Evolutionary conservation across 37 sponge, comb jelly and placozoan genomes (phyloP), one percentile per base, ranked within the genome.

Genomic region (Axinella damicornis): DNA sequence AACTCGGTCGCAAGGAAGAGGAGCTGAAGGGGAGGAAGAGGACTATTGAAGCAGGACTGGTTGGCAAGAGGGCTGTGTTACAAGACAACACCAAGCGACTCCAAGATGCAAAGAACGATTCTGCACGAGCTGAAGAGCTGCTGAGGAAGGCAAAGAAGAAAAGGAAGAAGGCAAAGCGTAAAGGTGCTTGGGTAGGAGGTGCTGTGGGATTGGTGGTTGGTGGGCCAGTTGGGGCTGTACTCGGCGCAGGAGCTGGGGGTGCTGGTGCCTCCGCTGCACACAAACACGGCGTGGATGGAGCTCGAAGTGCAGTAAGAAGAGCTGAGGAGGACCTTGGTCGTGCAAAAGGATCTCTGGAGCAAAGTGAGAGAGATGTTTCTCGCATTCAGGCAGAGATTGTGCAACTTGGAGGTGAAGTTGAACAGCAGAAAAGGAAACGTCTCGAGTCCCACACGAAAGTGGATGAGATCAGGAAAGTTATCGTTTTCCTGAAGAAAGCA

Each of bases 131-230:
- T 33, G 74, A 83, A 54, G 17, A 13, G 2, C 54, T n/a, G 16
- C 53, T 37, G 62, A 9, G 9, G 4, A 46, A 46, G 9, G 46
- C 46, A 46, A 9, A 46, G 9, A 9, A 41, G 0, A 74, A 83
- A 34, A 74, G 74, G 18, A 56, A 34, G 33, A 56, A 55, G 32
- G 20, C 63, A 9, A 22, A 25, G 34, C 28, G 59, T 2, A 6
- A 28, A 1, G 80, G 80, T 38, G 25, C 46, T 18, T 66, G 17
- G 9, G 25, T 69, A 31, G 27, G 0, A 11, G 54, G 58, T 13
- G 14, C 66, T 1, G 80, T 33, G n/a, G 86, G 39, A 28, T 36
- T 67, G 32, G 87, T 30, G 20, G 79, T 55, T 54, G 55, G 55
- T 58, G 79, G 71, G 1, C 34, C 34, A 33, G 0, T 86, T 57